Percentiles rank a stretch among this genome's conserved stretches.
Conservation (phyloP, 2,888 invertebrate species). For the Hymenopus coronatus region DNA sequence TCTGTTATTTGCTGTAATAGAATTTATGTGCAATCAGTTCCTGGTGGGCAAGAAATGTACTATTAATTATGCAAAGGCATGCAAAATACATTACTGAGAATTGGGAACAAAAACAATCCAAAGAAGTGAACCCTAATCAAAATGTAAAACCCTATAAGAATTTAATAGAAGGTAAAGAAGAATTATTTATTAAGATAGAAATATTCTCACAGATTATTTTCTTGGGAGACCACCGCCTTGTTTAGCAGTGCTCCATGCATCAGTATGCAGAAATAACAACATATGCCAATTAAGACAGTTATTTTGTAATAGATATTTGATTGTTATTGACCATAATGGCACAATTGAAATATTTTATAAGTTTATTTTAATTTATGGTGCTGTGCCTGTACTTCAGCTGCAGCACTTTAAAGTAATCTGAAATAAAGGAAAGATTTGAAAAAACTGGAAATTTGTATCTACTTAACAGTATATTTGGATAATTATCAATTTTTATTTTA, state of each 20-base stretch:
- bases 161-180: not conserved
- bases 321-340: not conserved
- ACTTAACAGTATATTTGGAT: not conserved
- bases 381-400: not conserved
- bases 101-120: not conserved
- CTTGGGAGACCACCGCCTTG: not conserved
- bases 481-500: not conserved
- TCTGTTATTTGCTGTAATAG: not conserved
- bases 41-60: not conserved
- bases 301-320: not conserved
- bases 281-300: not conserved
- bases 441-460: not conserved
- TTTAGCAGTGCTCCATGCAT: not conserved
- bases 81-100: not conserved
- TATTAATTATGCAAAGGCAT: not conserved
- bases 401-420: not conserved
- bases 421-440: not conserved
- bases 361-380: not conserved
- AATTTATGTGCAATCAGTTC: not conserved
- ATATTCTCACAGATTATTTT: not conserved
- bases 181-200: not conserved
- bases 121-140: not conserved
- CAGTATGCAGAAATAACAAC: not conserved
- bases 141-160: not conserved
- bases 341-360: not conserved